These are phyloP conservation scores for Clarias batrachus DNA, from an alignment of 2,113 vertebrate species.

Conservation along the genomic window DNA sequence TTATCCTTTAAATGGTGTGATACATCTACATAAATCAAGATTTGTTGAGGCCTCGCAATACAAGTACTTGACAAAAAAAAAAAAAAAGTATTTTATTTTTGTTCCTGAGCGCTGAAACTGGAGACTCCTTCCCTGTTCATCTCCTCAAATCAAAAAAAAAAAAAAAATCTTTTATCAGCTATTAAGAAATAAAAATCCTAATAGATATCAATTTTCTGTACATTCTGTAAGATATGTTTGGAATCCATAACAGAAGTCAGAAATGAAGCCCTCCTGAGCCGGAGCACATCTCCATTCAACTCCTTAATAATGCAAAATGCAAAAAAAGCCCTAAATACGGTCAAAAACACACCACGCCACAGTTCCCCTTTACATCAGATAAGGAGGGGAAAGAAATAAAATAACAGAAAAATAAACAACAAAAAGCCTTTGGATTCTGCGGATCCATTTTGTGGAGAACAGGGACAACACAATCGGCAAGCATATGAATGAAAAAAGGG, in stretches of 20 bases:
- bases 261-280: conserved; percentile 59
- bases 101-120: too few species aligned
- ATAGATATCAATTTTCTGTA: conserved; percentile 66
- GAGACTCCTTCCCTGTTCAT: too few species aligned
- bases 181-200: conserved; percentile 64
- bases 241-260: conserved; percentile 64
- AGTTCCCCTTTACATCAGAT: conserved; percentile 59
- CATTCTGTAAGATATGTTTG: conserved; percentile 75
- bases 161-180: conserved; percentile 56
- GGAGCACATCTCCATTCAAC: conserved; percentile 32
- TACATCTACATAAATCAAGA: conserved; percentile 71
- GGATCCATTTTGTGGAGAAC: conserved; percentile 32
- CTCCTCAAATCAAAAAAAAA: too few species aligned
- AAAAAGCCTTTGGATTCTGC: conserved; percentile 52
- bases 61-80: conserved; percentile 65
- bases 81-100: too few species aligned
- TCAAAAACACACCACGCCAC: conserved; percentile 45
- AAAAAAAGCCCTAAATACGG: conserved; percentile 32
- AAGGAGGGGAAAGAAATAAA: conserved; percentile 44
- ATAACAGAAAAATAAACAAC: conserved; percentile 20
- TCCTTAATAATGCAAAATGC: conserved; percentile 16
- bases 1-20: conserved; percentile 71
- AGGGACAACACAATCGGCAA: conserved; percentile 24
- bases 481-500: background rate
- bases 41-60: conserved; percentile 66